These are phyloP conservation scores for Agrochola circellaris DNA, from an alignment of 2,888 invertebrate species.

Conservation along the genomic window DNA sequence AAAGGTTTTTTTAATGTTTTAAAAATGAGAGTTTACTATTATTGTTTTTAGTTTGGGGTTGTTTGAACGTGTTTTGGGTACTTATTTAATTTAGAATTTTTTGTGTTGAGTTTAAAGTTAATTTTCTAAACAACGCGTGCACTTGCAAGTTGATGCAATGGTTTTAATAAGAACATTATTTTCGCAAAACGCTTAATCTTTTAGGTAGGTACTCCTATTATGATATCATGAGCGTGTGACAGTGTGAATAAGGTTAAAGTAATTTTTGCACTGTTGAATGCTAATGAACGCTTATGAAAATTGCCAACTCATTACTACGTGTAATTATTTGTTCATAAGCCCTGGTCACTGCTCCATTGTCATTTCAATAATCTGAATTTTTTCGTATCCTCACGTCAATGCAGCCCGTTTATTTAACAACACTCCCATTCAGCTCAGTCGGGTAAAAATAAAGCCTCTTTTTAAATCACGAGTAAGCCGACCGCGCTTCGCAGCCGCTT, in stretches of 20 bases:
- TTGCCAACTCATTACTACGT: background rate
- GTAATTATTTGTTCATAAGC: background rate
- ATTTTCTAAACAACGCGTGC: background rate
- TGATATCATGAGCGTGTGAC: background rate
- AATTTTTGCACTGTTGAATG: background rate
- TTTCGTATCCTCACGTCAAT: background rate
- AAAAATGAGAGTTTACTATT: slow-evolving; percentile 34
- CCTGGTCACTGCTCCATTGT: background rate
- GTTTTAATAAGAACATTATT: background rate
- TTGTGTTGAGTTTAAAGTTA: background rate
- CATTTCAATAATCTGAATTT: background rate
- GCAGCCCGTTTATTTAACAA: slow-evolving; percentile 36
- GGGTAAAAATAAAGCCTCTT: slow-evolving; percentile 65
- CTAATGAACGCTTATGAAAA: background rate
- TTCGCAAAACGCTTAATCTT: background rate
- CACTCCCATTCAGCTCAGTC: slow-evolving; percentile 45
- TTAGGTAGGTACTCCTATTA: background rate
- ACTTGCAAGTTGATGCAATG: background rate
- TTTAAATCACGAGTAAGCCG: slow-evolving; percentile 69
- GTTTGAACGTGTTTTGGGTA: slow-evolving; percentile 21
- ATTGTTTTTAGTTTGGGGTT: slow-evolving; percentile 41
- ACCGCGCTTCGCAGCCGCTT: slow-evolving; percentile 63
- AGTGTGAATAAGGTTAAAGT: background rate
- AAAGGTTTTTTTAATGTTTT: slow-evolving; percentile 27
- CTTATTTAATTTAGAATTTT: slow-evolving; percentile 10